Base-by-base conservation (phyloP, 2,113 vertebrate species). In the Melanerpes aurifrons region DNA sequence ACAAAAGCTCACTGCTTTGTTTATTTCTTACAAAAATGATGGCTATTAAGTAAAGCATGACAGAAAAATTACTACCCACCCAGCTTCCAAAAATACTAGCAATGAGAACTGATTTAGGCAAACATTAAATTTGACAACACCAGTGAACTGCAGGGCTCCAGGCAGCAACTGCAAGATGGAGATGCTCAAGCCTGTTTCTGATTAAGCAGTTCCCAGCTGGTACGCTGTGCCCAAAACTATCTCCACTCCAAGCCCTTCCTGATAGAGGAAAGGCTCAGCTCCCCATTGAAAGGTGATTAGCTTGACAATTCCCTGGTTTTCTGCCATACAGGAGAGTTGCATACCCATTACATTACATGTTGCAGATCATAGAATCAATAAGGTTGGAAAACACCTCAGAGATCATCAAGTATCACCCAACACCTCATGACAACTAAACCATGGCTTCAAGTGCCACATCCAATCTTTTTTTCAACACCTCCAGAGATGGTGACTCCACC, bases 261-360 rank as follows among this genome's bases (percentile, higher is more conserved):
- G 68, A 37, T 2, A 16, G 59, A 92, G 58, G 62, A 82, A 94
- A 92, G 61, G 78, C 43, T 69, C 0, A 2, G 26, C 66, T 91
- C 35, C 56, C 32, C 45, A 78, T 35, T 76, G 82, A 92, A 89
- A 90, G 79, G 45, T 91, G 87, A 92, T 90, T 94, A 92, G 37
- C 69, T 91, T 90, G 79, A 91, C 89, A 94, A 95, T 68, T 43
- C 54, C 48, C 53, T 45, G 37, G 74, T 80, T 72, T 92, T 95
- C 62, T 91, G 79, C 81, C 72, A 68, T 15, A 86, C 43, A 81
- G n/a, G 63, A 88, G 76, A 88, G 37, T 56, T 81, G 87, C 37
- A 91, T 91, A 94, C 81, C 66, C 50, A 90, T 72, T 77, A 78
- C 86, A 90, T 77, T 83, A 68, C 32, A 77, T 81, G 85, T 91